A percentile compares a stretch with the other conserved stretches of the same genome.
phyloP scores from a whole-genome alignment of 2,888 invertebrate genomes.

The Trachelus tabidus region DNA sequence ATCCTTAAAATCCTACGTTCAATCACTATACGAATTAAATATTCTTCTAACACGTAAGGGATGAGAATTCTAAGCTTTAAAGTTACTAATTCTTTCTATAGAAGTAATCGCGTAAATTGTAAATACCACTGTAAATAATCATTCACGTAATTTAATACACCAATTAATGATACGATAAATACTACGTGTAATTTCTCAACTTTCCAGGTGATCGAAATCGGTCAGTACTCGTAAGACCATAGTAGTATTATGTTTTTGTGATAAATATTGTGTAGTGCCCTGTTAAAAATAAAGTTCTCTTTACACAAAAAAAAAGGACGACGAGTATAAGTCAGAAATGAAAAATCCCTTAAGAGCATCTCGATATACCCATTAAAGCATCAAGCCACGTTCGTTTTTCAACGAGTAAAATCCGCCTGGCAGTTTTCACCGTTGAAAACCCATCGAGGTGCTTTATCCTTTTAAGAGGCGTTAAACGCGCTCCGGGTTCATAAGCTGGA shows the following conservation, averaged over 20 bases:
- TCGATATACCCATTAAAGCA: neutral
- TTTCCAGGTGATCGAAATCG: slow-evolving; percentile 22
- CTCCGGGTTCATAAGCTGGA: slow-evolving; percentile 58
- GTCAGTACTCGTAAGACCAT: slow-evolving; percentile 44
- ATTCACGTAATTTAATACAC: slow-evolving; percentile 12
- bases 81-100: neutral
- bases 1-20: neutral
- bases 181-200: neutral
- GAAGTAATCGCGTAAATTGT: neutral
- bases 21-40: neutral
- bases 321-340: neutral
- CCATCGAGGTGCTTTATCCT: slow-evolving; percentile 53
- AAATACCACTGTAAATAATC: slow-evolving; percentile 45
- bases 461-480: slow-evolving; percentile 63
- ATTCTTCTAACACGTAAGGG: neutral
- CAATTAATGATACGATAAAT: neutral
- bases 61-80: slow-evolving; percentile 3
- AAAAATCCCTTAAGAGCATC: neutral
- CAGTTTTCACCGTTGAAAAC: slow-evolving; percentile 42
- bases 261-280: slow-evolving; percentile 48
- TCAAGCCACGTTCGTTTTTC: neutral
- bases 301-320: slow-evolving; percentile 1
- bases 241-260: slow-evolving; percentile 56
- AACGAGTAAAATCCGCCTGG: slow-evolving; percentile 32
- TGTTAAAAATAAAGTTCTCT: slow-evolving; percentile 39